A percentile compares a stretch with the other conserved stretches of the same genome.
Conservation (phyloP, 1,140 invertebrate species). For the Trachelipus rathkii region DNA sequence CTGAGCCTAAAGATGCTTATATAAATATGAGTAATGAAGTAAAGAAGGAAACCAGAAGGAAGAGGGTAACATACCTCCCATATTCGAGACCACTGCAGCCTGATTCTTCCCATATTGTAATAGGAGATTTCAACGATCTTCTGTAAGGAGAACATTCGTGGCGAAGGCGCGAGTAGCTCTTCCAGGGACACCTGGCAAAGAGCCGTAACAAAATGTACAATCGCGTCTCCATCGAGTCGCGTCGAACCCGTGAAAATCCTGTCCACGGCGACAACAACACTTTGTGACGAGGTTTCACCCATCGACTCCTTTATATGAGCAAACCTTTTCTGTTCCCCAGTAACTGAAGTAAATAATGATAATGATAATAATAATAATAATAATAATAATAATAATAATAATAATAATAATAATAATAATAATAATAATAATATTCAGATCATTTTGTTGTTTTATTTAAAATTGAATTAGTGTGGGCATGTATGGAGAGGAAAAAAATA, state of each 20-base stretch:
- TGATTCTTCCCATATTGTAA: conserved; percentile 99
- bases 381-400: not conserved
- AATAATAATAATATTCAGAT: too few species aligned
- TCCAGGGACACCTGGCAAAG: conserved; percentile 94
- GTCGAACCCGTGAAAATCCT: conserved; percentile 96
- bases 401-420: too few species aligned
- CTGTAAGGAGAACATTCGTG: conserved; percentile 96
- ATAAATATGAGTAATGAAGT: too few species aligned
- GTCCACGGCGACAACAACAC: conserved; percentile 98
- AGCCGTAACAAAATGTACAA: conserved; percentile 95
- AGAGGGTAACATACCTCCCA: conserved; percentile 64
- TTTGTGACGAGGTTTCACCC: conserved; percentile 96
- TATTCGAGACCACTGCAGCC: conserved; percentile 96
- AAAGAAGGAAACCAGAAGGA: too few species aligned
- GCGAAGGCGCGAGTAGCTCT: conserved; percentile 77
- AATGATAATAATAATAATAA: not conserved
- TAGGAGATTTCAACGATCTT: conserved; percentile 99
- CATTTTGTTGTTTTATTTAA: too few species aligned
- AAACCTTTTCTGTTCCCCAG: too few species aligned
- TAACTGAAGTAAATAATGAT: too few species aligned
- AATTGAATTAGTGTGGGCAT: too few species aligned
- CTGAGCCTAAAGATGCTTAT: too few species aligned
- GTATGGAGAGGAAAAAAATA: too few species aligned
- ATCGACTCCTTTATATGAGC: too few species aligned
- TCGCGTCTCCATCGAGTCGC: conserved; percentile 92